Evolutionary conservation across 2,113 vertebrate species (phyloP).

Genomic region (Ammospiza caudacuta): DNA sequence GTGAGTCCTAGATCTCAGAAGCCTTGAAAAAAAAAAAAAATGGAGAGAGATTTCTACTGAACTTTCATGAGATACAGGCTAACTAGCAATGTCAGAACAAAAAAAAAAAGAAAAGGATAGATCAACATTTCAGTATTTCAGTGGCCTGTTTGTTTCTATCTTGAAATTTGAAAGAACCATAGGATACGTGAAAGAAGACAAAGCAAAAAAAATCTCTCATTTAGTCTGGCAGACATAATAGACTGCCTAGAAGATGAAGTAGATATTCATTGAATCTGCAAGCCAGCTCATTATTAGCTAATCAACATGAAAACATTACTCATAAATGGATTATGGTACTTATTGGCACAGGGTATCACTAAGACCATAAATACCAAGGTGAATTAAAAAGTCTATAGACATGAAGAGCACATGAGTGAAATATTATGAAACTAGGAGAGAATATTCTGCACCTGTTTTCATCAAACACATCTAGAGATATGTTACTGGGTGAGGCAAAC

Average conservation of each 20-base stretch:
- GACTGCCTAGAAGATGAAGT: background rate
- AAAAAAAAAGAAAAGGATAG: accelerated
- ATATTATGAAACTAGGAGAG: background rate
- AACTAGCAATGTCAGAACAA: background rate
- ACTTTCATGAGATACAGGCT: background rate
- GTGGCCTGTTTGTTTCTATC: background rate
- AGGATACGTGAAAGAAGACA: accelerated
- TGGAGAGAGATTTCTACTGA: background rate
- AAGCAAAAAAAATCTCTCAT: background rate
- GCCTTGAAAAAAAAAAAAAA: background rate
- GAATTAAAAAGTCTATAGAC: background rate
- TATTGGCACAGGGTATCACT: background rate
- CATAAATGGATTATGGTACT: background rate
- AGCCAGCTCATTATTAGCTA: background rate
- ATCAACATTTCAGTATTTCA: background rate
- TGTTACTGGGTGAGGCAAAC: background rate
- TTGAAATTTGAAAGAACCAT: background rate
- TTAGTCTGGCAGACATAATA: background rate
- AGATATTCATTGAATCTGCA: background rate
- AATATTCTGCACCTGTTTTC: background rate
- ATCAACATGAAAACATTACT: background rate
- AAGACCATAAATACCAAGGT: background rate
- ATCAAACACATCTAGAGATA: background rate
- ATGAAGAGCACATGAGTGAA: background rate
- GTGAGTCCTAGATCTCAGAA: background rate